Conservation (phyloP, 2,113 vertebrate genomes). For the Emydura subglobosa region DNA sequence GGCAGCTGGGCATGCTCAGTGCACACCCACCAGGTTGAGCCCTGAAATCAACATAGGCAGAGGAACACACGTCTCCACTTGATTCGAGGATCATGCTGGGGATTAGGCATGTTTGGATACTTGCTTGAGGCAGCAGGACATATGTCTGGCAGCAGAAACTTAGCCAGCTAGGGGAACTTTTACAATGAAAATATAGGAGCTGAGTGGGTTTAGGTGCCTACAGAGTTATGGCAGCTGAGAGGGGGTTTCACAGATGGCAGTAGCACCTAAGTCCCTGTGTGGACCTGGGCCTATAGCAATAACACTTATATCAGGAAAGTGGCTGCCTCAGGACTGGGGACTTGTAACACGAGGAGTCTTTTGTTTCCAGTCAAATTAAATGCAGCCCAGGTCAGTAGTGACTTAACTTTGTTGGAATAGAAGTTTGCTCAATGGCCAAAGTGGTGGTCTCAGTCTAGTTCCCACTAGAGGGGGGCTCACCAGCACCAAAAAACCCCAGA, state of each 20-base stretch:
- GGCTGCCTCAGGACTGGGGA: not conserved
- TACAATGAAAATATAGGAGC: not conserved
- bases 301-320: not conserved
- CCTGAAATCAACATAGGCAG: too few relatives aligned
- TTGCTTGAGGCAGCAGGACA: not conserved
- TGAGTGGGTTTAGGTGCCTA: not conserved
- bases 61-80: not conserved
- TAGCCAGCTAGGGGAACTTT: not conserved
- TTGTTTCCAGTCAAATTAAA: not conserved
- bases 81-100: not conserved
- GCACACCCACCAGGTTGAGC: too few relatives aligned
- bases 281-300: not conserved
- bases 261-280: not conserved
- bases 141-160: not conserved
- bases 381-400: not conserved
- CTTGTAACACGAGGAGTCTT: not conserved
- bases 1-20: too few relatives aligned
- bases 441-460: not conserved
- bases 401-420: not conserved
- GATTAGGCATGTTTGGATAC: too few relatives aligned
- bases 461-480: not conserved
- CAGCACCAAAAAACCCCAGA: not conserved
- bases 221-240: not conserved
- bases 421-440: rapidly evolving
- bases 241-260: not conserved